Percentiles rank a stretch among this genome's conserved stretches.
Conservation (phyloP, 2,797 vertebrate genomes). For the Petrocephalus schoutedeni region DNA sequence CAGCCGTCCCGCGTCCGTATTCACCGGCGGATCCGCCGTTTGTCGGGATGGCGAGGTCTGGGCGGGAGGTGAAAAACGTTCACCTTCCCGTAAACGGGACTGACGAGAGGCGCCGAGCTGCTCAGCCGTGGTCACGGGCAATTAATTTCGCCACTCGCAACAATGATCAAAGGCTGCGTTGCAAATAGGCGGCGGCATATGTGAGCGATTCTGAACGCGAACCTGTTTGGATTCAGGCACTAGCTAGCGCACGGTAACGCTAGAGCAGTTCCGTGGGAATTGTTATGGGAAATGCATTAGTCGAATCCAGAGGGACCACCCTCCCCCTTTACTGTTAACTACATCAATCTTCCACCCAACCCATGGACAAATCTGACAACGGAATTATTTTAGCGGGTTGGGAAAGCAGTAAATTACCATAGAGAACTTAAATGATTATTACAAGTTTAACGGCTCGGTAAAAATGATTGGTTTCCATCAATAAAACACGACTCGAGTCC, state of each 20-base stretch:
- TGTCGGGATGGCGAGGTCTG: background rate
- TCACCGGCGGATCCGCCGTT: background rate
- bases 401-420: constrained; percentile 18
- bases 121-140: background rate
- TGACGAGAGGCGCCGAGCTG: background rate
- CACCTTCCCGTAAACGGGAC: background rate
- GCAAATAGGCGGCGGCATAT: background rate
- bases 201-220: background rate
- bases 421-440: constrained; percentile 16
- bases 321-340: background rate
- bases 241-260: background rate
- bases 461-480: constrained; percentile 17
- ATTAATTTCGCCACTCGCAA: background rate
- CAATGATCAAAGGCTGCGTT: background rate
- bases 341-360: background rate
- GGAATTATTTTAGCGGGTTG: constrained; percentile 2
- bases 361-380: background rate
- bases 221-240: background rate
- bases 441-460: constrained; percentile 15
- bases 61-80: too few species aligned
- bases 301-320: background rate
- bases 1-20: background rate
- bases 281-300: background rate
- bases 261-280: background rate
- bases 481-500: constrained; percentile 24